Evolutionary conservation across 1,140 invertebrate genomes (phyloP).

Genomic region (Tetramorium parvispinum): DNA sequence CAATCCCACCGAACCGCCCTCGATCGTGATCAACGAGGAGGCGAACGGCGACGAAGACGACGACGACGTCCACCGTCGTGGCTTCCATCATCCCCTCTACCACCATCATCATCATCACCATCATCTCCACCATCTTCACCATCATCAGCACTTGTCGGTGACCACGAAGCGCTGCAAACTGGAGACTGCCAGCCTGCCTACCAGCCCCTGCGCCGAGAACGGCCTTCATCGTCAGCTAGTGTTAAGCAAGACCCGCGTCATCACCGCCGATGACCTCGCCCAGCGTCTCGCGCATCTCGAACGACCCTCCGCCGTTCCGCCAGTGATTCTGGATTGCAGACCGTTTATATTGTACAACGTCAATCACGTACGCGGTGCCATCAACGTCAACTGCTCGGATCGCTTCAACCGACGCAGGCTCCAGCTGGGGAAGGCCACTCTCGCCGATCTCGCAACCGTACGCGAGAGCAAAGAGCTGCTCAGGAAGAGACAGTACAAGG

Average conservation of each 20-base stretch:
- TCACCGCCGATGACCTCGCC: conserved; percentile 79
- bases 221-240: conserved; percentile 86
- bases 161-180: conserved; percentile 87
- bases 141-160: conserved; percentile 65
- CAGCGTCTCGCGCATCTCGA: conserved; percentile 55
- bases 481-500: conserved; percentile 86
- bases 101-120: conserved; percentile 71
- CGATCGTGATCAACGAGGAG: conserved; percentile 47
- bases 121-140: conserved; percentile 70
- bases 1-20: conserved; percentile 39
- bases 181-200: conserved; percentile 87
- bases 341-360: conserved; percentile 91
- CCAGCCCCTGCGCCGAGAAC: conserved; percentile 87
- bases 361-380: conserved; percentile 90
- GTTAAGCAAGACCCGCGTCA: conserved; percentile 78
- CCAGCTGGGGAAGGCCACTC: conserved; percentile 88
- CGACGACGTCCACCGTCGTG: conserved; percentile 54
- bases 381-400: conserved; percentile 92
- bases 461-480: conserved; percentile 89
- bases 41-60: conserved; percentile 52
- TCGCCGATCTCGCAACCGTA: conserved; percentile 89
- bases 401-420: conserved; percentile 90
- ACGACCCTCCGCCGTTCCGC: conserved; percentile 77
- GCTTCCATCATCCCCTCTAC: conserved; percentile 63
- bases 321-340: conserved; percentile 89